These are phyloP conservation scores for Erethizon dorsatum DNA, from an alignment of 2,797 vertebrate genomes.

Conservation along the genomic window DNA sequence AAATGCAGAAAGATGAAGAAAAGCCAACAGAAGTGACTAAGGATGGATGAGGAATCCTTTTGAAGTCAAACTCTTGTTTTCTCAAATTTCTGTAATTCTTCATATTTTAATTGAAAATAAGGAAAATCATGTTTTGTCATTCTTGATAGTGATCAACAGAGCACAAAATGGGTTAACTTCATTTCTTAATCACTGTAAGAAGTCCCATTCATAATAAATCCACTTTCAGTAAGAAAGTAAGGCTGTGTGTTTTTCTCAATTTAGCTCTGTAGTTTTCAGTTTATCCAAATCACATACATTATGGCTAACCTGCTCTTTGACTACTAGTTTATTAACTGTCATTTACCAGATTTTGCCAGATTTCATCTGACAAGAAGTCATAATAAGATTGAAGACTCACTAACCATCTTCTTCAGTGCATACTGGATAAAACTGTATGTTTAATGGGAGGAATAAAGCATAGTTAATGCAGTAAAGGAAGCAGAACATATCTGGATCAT, in stretches of 20 bases:
- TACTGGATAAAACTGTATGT: constrained; percentile 23
- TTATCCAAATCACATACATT: not conserved
- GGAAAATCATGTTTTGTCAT: not conserved
- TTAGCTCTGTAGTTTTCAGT: constrained; percentile 1
- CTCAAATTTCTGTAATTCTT: not conserved
- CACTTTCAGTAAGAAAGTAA: not conserved
- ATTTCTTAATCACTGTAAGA: not conserved
- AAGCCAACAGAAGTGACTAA: not conserved
- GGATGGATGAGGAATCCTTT: not conserved
- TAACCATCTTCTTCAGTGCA: constrained; percentile 49
- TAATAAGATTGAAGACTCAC: constrained; percentile 62
- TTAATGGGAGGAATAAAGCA: constrained; percentile 33
- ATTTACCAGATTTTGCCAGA: not conserved
- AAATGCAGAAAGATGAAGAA: not conserved
- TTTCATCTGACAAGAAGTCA: constrained; percentile 52
- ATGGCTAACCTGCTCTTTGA: not conserved
- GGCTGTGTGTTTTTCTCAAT: not conserved
- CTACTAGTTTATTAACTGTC: not conserved
- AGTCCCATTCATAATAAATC: constrained; percentile 39
- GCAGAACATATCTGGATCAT: not conserved
- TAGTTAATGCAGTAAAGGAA: constrained; percentile 66
- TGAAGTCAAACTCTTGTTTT: constrained; percentile 38
- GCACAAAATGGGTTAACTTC: not conserved
- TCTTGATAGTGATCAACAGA: constrained; percentile 29
- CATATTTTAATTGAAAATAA: constrained; percentile 46